Conservation (phyloP, 2,797 vertebrate genomes). For the Coregonus suidteri region DNA sequence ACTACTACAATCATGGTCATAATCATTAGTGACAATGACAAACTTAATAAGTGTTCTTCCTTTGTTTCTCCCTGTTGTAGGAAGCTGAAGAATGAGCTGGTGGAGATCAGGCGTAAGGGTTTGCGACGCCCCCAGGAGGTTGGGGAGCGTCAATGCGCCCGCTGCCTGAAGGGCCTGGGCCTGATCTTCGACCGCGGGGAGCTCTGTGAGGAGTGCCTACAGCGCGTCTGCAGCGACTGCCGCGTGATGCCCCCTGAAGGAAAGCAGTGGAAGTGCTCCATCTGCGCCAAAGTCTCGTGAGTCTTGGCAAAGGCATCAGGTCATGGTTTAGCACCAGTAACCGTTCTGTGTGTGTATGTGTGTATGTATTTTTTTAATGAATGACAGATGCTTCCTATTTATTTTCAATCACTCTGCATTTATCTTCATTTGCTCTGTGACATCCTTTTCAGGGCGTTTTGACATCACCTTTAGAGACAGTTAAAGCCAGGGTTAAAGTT, state of each 20-base stretch:
- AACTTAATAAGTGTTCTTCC: neutral
- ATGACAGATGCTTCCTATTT: slow-evolving; percentile 36
- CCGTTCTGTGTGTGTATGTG: neutral
- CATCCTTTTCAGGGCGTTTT: slow-evolving; percentile 11
- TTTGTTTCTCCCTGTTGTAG: slow-evolving; percentile 61
- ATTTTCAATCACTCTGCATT: slow-evolving; percentile 36
- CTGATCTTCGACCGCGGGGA: slow-evolving; percentile 90
- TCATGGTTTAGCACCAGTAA: neutral
- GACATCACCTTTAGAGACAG: neutral
- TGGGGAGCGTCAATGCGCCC: slow-evolving; percentile 81
- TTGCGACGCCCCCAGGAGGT: slow-evolving; percentile 73
- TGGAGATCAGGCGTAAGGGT: slow-evolving; percentile 87
- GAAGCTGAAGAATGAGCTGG: slow-evolving; percentile 93
- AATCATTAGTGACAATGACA: neutral
- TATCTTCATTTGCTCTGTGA: slow-evolving; percentile 23
- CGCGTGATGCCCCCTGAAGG: slow-evolving; percentile 63
- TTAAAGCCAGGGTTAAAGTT: slow-evolving; percentile 5
- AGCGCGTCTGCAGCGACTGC: slow-evolving; percentile 85
- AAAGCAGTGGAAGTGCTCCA: slow-evolving; percentile 83
- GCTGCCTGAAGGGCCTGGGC: slow-evolving; percentile 87
- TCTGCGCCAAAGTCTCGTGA: slow-evolving; percentile 93
- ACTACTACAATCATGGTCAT: neutral
- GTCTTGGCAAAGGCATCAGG: slow-evolving; percentile 56
- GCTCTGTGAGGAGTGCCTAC: slow-evolving; percentile 80
- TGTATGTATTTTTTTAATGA: neutral